phyloP scores from a whole-genome alignment of 2,113 vertebrate genomes.

The Pelusios castaneus region DNA sequence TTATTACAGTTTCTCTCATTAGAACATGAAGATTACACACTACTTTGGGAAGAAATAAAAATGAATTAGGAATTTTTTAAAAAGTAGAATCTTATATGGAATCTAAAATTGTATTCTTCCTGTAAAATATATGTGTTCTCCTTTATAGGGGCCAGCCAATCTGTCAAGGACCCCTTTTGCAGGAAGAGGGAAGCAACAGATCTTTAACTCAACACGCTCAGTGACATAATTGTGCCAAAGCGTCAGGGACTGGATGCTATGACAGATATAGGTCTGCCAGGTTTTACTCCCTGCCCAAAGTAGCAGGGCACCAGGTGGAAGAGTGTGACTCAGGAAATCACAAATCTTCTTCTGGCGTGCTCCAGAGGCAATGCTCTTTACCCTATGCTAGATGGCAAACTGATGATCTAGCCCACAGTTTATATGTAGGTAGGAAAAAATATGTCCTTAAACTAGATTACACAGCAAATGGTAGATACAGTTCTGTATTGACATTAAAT shows the following conservation, averaged over 20 bases:
- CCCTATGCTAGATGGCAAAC: background rate
- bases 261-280: background rate
- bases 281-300: background rate
- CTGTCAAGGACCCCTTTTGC: background rate
- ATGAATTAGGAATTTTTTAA: background rate
- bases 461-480: background rate
- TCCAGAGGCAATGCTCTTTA: background rate
- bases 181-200: background rate
- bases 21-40: background rate
- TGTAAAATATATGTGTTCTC: background rate
- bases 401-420: background rate
- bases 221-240: background rate
- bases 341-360: background rate
- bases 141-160: background rate
- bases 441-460: background rate
- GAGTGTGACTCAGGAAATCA: background rate
- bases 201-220: rapidly evolving
- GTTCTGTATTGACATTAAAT: background rate
- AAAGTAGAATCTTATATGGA: background rate
- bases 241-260: background rate
- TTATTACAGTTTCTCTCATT: background rate
- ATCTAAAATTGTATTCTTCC: background rate
- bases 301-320: background rate
- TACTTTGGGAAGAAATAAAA: background rate
- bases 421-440: background rate